phyloP scores from a whole-genome alignment of 2,797 vertebrate genomes.

The Tolypeutes matacus region DNA sequence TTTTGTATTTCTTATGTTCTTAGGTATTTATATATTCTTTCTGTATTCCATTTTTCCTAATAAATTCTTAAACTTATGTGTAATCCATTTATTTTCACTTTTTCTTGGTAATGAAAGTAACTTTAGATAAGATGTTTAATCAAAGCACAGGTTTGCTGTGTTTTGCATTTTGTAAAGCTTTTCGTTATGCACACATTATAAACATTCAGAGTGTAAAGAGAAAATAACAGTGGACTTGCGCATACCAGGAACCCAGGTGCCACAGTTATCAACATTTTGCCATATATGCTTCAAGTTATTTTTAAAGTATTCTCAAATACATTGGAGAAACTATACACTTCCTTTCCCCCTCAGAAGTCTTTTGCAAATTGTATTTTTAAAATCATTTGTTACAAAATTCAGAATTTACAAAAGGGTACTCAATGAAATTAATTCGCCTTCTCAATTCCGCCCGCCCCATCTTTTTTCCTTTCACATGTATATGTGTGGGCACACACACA shows the following conservation, averaged over 20 bases:
- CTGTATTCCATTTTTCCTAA: not conserved
- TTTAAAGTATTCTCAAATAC: not conserved
- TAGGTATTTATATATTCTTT: constrained; percentile 28
- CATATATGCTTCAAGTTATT: not conserved
- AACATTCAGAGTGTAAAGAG: not conserved
- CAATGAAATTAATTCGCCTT: not conserved
- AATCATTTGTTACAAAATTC: not conserved
- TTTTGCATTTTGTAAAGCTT: not conserved
- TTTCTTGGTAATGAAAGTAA: not conserved
- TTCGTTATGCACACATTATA: not conserved
- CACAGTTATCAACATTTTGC: not conserved
- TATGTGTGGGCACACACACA: too few relatives aligned
- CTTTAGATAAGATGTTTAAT: not conserved
- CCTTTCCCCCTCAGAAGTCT: not conserved
- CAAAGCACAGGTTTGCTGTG: not conserved
- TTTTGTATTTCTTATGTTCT: not conserved
- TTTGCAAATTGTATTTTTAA: constrained; percentile 27
- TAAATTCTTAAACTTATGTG: not conserved
- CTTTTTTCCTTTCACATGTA: not conserved
- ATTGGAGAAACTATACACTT: not conserved
- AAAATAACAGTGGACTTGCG: not conserved
- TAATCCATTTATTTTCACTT: constrained; percentile 1
- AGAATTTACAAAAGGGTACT: not conserved
- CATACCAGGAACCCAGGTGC: not conserved
- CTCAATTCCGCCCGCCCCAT: not conserved